A percentile compares a stretch with the other conserved stretches of the same genome.
Conservation (phyloP, 2,888 invertebrate species). For the Chalcis sispes region DNA sequence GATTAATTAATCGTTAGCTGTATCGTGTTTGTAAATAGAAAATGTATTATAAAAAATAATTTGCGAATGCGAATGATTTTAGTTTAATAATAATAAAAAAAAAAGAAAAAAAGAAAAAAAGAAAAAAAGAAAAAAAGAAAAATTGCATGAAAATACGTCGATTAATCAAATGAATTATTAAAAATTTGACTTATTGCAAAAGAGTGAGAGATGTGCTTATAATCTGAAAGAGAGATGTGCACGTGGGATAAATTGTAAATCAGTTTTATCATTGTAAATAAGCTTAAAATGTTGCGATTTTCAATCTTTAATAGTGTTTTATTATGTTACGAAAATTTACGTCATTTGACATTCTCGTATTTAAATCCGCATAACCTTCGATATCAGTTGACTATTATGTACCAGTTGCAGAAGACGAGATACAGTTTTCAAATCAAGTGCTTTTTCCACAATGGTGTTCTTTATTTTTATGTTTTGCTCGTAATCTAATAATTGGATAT, state of each 20-base stretch:
- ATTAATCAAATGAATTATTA: neutral
- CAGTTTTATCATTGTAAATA: conserved; percentile 25
- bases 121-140: too few species aligned
- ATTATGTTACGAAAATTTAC: neutral
- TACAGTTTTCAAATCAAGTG: neutral
- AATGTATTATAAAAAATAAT: too few species aligned
- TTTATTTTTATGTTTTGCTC: neutral
- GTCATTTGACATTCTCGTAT: neutral
- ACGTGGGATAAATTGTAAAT: conserved; percentile 10
- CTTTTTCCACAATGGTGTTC: neutral
- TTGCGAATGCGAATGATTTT: too few species aligned
- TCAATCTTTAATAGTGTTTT: conserved; percentile 3
- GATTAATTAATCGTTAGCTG: neutral
- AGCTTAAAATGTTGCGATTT: too few species aligned
- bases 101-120: too few species aligned
- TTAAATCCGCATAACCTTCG: neutral
- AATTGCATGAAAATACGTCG: conserved; percentile 2
- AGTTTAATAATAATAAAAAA: too few species aligned
- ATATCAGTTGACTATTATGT: neutral
- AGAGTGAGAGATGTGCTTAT: too few species aligned
- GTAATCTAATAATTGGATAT: too few species aligned
- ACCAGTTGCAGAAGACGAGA: neutral
- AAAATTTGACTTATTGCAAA: too few species aligned
- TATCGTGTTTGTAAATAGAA: conserved; percentile 28
- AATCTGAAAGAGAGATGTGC: too few species aligned